A percentile compares a stretch with the other conserved stretches of the same genome.
phyloP scores from a whole-genome alignment of 2,888 invertebrate genomes.

The Apamea anceps region DNA sequence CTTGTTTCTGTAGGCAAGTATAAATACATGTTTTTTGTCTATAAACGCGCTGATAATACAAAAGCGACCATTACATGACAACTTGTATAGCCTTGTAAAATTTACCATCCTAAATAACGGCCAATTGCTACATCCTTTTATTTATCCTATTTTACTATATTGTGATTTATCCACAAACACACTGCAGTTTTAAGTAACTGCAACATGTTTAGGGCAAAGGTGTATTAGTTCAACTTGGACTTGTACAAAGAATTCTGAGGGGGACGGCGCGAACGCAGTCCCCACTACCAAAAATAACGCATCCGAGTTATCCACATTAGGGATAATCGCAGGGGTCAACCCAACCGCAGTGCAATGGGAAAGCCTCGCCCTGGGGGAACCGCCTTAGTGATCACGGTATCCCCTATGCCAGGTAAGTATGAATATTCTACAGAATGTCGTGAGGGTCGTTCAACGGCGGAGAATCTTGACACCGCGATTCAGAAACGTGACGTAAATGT shows the following conservation, averaged over 20 bases:
- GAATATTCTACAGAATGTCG: background rate
- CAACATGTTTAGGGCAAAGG: background rate
- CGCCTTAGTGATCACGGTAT: conserved; percentile 47
- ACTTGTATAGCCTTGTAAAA: background rate
- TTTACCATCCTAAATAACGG: background rate
- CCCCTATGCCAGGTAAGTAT: conserved; percentile 60
- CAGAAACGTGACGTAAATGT: conserved; percentile 28
- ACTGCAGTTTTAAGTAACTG: background rate
- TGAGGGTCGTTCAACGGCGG: conserved; percentile 37
- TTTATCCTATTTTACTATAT: too few relatives aligned
- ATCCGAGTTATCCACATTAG: conserved; percentile 57
- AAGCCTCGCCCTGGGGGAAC: too few relatives aligned
- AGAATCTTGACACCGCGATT: conserved; percentile 52
- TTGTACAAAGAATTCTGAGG: conserved; percentile 8
- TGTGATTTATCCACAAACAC: background rate
- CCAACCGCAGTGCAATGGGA: too few relatives aligned
- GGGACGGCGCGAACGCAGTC: conserved; percentile 60
- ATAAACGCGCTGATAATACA: background rate
- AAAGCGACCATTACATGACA: background rate
- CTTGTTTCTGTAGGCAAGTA: background rate
- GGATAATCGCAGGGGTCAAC: background rate
- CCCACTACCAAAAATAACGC: conserved; percentile 59
- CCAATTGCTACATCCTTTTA: background rate
- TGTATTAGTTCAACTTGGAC: background rate
- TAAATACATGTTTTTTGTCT: background rate